These are phyloP conservation scores for Malurus leucopterus DNA, from an alignment of 2,797 vertebrate genomes.

Conservation along the genomic window DNA sequence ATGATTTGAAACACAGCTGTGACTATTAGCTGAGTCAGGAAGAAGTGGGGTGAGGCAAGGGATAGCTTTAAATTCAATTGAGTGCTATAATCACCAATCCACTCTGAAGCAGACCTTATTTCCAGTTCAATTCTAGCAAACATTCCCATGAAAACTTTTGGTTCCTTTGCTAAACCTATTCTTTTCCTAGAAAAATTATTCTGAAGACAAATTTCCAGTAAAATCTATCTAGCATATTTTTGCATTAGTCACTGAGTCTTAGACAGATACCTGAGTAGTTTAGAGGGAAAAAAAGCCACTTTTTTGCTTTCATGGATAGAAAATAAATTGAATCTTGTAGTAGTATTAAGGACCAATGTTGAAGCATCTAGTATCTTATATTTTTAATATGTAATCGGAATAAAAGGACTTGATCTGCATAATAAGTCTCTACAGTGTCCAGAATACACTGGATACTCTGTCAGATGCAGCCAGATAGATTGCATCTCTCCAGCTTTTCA, in stretches of 20 bases:
- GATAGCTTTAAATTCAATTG: background rate
- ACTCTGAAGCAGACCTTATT: background rate
- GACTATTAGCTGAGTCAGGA: background rate
- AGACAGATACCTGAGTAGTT: background rate
- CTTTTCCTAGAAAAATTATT: background rate
- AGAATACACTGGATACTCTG: background rate
- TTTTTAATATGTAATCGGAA: background rate
- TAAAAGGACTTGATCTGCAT: background rate
- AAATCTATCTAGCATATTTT: background rate
- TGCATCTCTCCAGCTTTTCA: background rate
- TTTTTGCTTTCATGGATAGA: background rate
- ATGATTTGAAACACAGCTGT: background rate
- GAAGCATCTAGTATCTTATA: background rate
- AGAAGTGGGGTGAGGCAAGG: background rate
- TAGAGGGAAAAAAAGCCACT: fast-evolving
- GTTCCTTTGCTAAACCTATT: background rate
- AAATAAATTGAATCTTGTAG: background rate
- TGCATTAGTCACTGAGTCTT: background rate
- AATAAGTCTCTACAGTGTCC: background rate
- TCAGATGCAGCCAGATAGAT: background rate
- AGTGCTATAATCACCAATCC: background rate
- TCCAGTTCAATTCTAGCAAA: background rate
- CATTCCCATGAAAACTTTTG: background rate
- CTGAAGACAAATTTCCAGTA: background rate
- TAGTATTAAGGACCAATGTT: background rate